A percentile compares a stretch with the other conserved stretches of the same genome.
These are phyloP conservation scores for Sarcophilus harrisii DNA, from an alignment of 2,797 vertebrate genomes.

Conservation along the genomic window DNA sequence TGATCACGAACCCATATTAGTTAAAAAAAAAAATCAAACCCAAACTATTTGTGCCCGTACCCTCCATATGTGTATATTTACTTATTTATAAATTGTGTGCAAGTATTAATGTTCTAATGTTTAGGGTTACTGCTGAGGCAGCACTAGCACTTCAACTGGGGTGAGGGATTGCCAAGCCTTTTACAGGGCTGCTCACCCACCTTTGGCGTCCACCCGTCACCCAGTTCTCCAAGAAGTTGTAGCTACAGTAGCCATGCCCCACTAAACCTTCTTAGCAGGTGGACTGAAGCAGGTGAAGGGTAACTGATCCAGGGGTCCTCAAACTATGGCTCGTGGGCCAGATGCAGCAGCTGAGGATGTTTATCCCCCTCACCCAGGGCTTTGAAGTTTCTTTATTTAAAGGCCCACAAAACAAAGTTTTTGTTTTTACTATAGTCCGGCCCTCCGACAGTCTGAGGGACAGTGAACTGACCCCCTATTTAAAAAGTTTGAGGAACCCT, in stretches of 20 bases:
- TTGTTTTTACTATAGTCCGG: no score
- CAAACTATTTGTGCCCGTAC: not conserved
- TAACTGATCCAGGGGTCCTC: no score
- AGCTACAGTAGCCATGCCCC: not conserved
- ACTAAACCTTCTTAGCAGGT: not conserved
- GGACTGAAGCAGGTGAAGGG: not conserved
- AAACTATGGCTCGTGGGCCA: no score
- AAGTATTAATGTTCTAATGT: not conserved
- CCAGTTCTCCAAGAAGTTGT: not conserved
- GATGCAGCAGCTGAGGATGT: no score
- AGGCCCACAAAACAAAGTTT: no score
- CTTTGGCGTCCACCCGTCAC: not conserved
- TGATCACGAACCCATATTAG: not conserved
- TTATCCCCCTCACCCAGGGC: no score
- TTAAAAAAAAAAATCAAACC: not conserved
- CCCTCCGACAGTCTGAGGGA: no score
- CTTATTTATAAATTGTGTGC: not conserved
- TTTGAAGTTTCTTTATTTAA: no score
- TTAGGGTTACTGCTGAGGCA: not conserved
- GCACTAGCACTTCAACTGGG: not conserved
- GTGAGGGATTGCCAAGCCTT: not conserved
- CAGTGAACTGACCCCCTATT: no score
- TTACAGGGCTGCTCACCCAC: not conserved
- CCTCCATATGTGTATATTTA: not conserved
- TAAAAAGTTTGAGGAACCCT: no score